Evolutionary conservation across 2,888 invertebrate genomes (phyloP).

Genomic region (Andrena chrysosceles): DNA sequence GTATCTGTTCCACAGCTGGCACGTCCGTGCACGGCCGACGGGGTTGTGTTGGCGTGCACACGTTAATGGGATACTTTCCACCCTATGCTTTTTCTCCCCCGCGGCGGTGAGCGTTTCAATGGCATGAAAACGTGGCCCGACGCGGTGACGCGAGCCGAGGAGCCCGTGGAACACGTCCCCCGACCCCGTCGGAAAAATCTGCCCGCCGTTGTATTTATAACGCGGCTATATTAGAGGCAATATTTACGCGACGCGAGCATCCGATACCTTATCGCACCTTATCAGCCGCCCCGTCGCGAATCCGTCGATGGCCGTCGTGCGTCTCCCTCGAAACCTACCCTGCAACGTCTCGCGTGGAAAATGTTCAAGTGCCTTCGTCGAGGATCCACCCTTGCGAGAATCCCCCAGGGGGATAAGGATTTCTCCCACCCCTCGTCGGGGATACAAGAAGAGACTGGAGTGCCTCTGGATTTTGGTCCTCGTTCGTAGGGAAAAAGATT

Average conservation of each 20-base stretch:
- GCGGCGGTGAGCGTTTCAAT: conserved; percentile 15
- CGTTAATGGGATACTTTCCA: conserved; percentile 60
- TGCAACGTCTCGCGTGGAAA: conserved; percentile 14
- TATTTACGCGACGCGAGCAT: conserved; percentile 69
- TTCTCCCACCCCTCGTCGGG: not conserved
- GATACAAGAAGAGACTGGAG: not conserved
- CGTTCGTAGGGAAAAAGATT: not conserved
- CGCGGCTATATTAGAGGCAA: conserved; percentile 65
- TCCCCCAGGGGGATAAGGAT: conserved; percentile 12
- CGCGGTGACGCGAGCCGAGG: not conserved
- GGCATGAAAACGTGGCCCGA: conserved; percentile 38
- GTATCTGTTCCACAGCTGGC: conserved; percentile 43
- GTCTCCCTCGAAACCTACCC: conserved; percentile 1
- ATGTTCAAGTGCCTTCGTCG: conserved; percentile 22
- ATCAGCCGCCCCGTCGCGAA: conserved; percentile 46
- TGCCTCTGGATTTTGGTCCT: conserved; percentile 1
- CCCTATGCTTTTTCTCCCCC: conserved; percentile 44
- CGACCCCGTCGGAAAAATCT: not conserved
- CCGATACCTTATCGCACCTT: conserved; percentile 67
- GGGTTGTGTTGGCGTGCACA: conserved; percentile 3
- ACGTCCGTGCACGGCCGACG: conserved; percentile 13
- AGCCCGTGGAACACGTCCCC: not conserved
- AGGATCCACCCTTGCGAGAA: conserved; percentile 19
- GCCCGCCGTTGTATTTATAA: conserved; percentile 71
- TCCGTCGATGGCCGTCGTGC: conserved; percentile 14